These are phyloP conservation scores for Drosophila neocordata DNA, from an alignment of 1,140 invertebrate genomes.

Conservation along the genomic window DNA sequence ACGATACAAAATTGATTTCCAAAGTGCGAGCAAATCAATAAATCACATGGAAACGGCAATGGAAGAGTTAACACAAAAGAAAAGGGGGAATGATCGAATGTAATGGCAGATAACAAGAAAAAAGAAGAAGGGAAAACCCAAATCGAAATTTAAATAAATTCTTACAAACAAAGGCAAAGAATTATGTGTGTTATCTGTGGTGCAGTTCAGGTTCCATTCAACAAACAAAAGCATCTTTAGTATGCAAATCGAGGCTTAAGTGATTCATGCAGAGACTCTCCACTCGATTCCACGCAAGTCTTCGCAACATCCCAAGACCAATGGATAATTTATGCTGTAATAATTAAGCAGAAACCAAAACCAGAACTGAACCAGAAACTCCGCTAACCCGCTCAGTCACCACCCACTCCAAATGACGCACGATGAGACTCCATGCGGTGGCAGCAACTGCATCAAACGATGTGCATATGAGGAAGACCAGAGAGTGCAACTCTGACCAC, in stretches of 20 bases:
- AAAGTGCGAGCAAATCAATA: conserved; percentile 67
- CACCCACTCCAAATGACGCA: conserved; percentile 27
- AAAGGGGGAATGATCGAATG: conserved; percentile 39
- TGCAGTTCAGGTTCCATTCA: conserved; percentile 5
- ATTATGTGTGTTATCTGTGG: conserved; percentile 66
- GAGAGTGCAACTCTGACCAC: not conserved
- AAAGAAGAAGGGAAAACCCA: conserved; percentile 7
- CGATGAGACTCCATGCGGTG: conserved; percentile 1
- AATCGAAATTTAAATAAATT: conserved; percentile 56
- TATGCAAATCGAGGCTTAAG: conserved; percentile 71
- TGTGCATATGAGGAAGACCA: too few species aligned
- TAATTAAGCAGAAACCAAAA: conserved; percentile 62
- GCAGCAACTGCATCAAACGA: not conserved
- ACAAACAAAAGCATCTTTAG: conserved; percentile 72
- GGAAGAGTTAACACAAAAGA: conserved; percentile 27
- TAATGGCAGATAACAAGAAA: conserved; percentile 42
- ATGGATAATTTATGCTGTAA: conserved; percentile 79
- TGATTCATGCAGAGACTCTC: conserved; percentile 57
- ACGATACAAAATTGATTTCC: conserved; percentile 45
- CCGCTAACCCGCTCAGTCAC: not conserved
- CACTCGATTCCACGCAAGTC: conserved; percentile 18
- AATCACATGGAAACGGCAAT: conserved; percentile 66
- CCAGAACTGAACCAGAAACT: conserved; percentile 24
- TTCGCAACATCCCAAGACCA: conserved; percentile 62
- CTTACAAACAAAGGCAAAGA: conserved; percentile 54